These are phyloP conservation scores for Poeciliopsis occidentalis DNA, from an alignment of 2,113 vertebrate genomes.

Conservation along the genomic window DNA sequence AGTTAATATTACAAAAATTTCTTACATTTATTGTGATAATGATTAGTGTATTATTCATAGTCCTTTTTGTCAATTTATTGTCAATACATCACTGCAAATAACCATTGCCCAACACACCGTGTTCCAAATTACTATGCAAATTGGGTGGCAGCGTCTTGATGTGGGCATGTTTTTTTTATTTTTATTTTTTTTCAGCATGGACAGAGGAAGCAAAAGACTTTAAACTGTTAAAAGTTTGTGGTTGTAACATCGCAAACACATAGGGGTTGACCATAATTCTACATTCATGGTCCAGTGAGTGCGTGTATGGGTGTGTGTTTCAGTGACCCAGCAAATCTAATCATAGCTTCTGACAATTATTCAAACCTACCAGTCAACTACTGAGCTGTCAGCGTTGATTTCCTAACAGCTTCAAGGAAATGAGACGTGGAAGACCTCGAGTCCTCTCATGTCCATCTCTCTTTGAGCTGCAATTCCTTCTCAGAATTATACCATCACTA, in stretches of 20 bases:
- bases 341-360: constrained; percentile 20
- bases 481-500: constrained; percentile 35
- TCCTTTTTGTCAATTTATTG: background rate
- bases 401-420: constrained; percentile 26
- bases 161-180: background rate
- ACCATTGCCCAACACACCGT: background rate
- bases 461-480: constrained; percentile 26
- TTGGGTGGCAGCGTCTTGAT: background rate
- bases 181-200: no score
- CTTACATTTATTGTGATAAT: background rate
- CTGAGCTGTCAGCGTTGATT: constrained; percentile 28
- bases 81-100: background rate
- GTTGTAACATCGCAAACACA: background rate
- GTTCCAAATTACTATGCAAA: no score
- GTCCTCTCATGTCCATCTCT: constrained; percentile 3
- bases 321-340: constrained; percentile 28
- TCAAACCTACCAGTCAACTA: constrained; percentile 23
- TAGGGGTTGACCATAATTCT: background rate
- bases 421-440: constrained; percentile 28
- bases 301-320: background rate
- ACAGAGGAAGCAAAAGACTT: background rate
- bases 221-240: background rate
- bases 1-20: background rate
- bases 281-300: background rate
- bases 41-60: background rate